Percentiles rank a stretch among this genome's conserved stretches.
Conservation (phyloP, 1,140 invertebrate genomes). For the Drosophila pachea region DNA sequence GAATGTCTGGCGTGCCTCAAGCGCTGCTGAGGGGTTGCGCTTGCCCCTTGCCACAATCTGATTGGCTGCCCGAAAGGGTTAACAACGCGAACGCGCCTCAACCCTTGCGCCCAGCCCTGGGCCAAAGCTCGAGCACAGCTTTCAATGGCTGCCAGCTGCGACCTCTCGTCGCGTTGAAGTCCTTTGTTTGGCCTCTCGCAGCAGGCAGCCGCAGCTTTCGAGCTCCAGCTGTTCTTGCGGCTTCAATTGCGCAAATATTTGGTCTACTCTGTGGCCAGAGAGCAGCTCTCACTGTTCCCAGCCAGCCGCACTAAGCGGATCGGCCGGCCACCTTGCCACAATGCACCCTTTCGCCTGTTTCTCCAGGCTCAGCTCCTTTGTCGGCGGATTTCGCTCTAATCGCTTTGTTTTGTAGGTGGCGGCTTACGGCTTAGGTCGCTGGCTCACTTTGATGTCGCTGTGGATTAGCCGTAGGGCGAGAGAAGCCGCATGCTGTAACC, state of each 20-base stretch:
- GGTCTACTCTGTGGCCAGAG: constrained; percentile 27
- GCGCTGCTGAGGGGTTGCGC: background rate
- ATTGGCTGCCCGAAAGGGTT: constrained; percentile 48
- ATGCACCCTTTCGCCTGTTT: constrained; percentile 44
- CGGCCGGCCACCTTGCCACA: constrained; percentile 38
- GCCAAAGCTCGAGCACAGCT: constrained; percentile 25
- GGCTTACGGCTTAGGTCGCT: constrained; percentile 29
- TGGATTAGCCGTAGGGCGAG: constrained; percentile 26
- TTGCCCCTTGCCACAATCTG: constrained; percentile 8
- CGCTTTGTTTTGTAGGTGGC: constrained; percentile 57
- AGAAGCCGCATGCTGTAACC: background rate
- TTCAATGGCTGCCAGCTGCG: constrained; percentile 46
- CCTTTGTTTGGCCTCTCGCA: constrained; percentile 18
- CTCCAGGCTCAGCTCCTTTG: constrained; percentile 22
- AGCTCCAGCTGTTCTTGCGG: constrained; percentile 33
- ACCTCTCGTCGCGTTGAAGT: constrained; percentile 4
- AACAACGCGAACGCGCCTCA: constrained; percentile 15
- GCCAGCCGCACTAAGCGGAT: constrained; percentile 28
- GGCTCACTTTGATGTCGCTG: constrained; percentile 43
- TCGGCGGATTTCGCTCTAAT: constrained; percentile 48
- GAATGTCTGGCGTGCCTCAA: constrained; percentile 6
- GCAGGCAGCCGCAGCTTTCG: constrained; percentile 36
- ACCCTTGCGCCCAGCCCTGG: constrained; percentile 41
- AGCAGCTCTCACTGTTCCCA: background rate
- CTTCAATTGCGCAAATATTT: constrained; percentile 44